Conservation (phyloP, 2,888 invertebrate genomes). For the Scaptomyza tumidula region DNA sequence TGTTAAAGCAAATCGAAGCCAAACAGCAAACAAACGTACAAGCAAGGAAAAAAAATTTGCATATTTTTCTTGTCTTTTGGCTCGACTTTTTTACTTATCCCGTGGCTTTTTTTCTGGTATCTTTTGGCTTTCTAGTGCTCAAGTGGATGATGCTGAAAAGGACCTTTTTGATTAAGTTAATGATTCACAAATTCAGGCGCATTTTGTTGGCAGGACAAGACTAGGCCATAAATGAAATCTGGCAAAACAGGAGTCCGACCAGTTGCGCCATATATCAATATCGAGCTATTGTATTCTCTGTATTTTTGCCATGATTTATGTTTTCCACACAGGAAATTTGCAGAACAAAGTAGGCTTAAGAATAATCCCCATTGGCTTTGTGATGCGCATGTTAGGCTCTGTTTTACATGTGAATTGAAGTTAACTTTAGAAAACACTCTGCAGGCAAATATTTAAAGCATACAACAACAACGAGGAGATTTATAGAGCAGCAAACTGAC, state of each 20-base stretch:
- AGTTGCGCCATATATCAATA: constrained; percentile 22
- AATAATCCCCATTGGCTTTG: neutral
- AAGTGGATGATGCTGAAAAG: constrained; percentile 50
- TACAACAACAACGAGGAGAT: neutral
- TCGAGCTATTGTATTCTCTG: neutral
- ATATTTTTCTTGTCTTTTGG: constrained; percentile 43
- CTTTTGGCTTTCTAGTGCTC: constrained; percentile 27
- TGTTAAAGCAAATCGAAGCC: constrained; percentile 46
- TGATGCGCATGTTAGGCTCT: neutral
- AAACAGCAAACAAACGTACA: constrained; percentile 37
- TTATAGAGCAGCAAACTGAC: too few species aligned
- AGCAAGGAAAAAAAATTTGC: constrained; percentile 58
- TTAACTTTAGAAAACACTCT: neutral
- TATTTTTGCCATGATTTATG: constrained; percentile 2
- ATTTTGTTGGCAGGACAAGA: constrained; percentile 30
- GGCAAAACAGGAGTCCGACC: constrained; percentile 15
- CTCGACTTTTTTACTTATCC: constrained; percentile 40
- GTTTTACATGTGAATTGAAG: constrained; percentile 5
- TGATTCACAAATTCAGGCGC: constrained; percentile 59
- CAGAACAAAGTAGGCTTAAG: constrained; percentile 13
- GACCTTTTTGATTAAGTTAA: constrained; percentile 67
- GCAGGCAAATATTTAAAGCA: neutral
- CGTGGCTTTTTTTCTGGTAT: constrained; percentile 16
- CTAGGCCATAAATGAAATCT: constrained; percentile 39
- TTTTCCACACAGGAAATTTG: constrained; percentile 1